Percentiles rank a stretch among this genome's conserved stretches.
These are phyloP conservation scores for Xenopus tropicalis DNA, from an alignment of 2,113 vertebrate species.

Conservation along the genomic window DNA sequence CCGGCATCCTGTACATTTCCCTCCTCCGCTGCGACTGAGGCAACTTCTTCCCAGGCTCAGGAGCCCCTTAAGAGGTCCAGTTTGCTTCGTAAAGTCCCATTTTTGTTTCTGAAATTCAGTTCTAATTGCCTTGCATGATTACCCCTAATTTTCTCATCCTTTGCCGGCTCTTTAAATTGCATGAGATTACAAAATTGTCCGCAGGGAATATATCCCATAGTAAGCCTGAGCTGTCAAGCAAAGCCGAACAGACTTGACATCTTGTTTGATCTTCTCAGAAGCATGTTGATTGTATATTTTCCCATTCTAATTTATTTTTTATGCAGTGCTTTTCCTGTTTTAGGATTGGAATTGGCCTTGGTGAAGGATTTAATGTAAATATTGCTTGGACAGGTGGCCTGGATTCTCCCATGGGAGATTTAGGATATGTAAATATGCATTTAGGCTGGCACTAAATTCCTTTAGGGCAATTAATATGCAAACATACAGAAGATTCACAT, in stretches of 20 bases:
- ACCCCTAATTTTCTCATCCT: constrained; percentile 80
- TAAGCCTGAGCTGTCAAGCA: constrained; percentile 72
- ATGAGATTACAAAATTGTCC: constrained; percentile 77
- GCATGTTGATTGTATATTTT: constrained; percentile 60
- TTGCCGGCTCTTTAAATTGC: constrained; percentile 80
- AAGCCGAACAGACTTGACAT: constrained; percentile 63
- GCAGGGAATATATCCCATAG: constrained; percentile 59
- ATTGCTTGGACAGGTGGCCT: constrained; percentile 82
- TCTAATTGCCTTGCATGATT: constrained; percentile 80
- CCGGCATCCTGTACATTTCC: constrained; percentile 89
- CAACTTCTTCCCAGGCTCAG: constrained; percentile 85
- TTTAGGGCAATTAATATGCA: neutral
- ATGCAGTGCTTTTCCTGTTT: constrained; percentile 56
- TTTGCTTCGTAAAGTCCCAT: constrained; percentile 86
- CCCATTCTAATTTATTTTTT: constrained; percentile 48
- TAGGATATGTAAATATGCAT: constrained; percentile 71
- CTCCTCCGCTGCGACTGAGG: constrained; percentile 89
- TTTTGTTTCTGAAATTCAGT: constrained; percentile 74
- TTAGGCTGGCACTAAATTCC: constrained; percentile 66
- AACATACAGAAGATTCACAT: neutral
- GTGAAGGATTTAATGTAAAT: constrained; percentile 71
- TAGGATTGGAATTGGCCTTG: constrained; percentile 65
- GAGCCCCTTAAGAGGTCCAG: constrained; percentile 90
- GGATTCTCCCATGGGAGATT: constrained; percentile 72
- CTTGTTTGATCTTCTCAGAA: constrained; percentile 76